Base-by-base conservation (phyloP, 2,888 invertebrate species). In the Stramonita haemastoma region DNA sequence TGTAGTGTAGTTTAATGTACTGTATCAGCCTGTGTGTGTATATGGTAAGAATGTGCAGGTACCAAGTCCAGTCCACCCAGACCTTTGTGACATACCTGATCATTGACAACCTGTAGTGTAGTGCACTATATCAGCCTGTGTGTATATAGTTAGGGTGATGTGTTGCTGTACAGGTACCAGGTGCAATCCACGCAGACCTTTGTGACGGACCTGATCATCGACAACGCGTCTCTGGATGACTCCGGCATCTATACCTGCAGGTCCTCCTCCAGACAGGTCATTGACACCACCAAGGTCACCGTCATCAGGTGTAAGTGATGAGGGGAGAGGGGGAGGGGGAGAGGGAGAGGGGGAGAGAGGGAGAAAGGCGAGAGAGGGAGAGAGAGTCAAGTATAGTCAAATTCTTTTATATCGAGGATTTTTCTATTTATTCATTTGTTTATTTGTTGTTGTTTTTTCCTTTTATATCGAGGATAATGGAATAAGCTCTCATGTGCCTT, bases 151-250 rank as follows among this genome's bases (percentile, higher is more conserved):
- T 46, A n/a, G n/a, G 46, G 2, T 46, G 46, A 46, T 46, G 46
- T 77, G n/a, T 34, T 57, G 86, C 56, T 70, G 11, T 13, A 0
- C 87, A 90, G 90, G 86, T 91, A 91, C 87, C 90, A 90, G 77
- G 66, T 89, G n/a, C 87, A 91, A 70, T n/a, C 77, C 0, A 81
- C 89, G 8, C 79, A 60, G 73, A 85, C 79, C n/a, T 90, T 89
- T 81, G 90, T 91, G 85, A 89, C 87, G 15, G 91, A 91, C 36
- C 87, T 91, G 17, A 81, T 91, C 46, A 89, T 91, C 11, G 91
- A 91, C 84, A 86, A 84, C 66, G 87, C 86, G 22, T 87, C 70
- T 8, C 89, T 89, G 84, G 57, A 89, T 32, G 91, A 91, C 87
- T 89, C 91, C 0, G 91, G 91, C 11, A 77, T 85, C n/a, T 91